phyloP scores from a whole-genome alignment of 2,797 vertebrate species.

The Xyrichtys novacula region DNA sequence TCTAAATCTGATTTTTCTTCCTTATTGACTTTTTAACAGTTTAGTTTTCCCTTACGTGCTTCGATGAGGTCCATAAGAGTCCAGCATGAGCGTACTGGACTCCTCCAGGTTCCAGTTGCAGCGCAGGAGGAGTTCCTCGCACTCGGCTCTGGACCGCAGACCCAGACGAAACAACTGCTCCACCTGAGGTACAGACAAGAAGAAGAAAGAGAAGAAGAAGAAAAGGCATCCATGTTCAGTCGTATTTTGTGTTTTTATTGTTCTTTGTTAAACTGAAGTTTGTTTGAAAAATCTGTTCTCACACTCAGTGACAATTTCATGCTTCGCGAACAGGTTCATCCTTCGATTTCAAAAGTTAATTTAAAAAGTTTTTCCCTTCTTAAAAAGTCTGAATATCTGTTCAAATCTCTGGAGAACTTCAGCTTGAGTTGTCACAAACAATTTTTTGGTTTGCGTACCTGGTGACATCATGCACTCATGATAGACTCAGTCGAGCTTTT shows the following conservation, averaged over 20 bases:
- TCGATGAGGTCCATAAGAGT: constrained; percentile 84
- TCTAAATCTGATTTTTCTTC: not conserved
- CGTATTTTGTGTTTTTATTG: not conserved
- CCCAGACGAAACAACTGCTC: constrained; percentile 97
- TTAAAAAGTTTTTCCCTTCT: too few relatives aligned
- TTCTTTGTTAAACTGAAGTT: too few relatives aligned
- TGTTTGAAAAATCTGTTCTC: too few relatives aligned
- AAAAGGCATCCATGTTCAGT: not conserved
- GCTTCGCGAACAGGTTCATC: too few relatives aligned
- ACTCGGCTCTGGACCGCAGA: constrained; percentile 89
- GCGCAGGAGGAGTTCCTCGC: constrained; percentile 91
- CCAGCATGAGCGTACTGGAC: constrained; percentile 92
- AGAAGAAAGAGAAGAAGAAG: not conserved
- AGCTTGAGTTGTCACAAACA: not conserved
- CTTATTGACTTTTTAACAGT: not conserved
- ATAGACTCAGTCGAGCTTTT: not conserved
- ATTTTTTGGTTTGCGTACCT: not conserved
- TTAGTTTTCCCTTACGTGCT: constrained; percentile 82
- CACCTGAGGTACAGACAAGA: constrained; percentile 81
- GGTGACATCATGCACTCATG: not conserved
- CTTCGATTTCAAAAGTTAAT: too few relatives aligned
- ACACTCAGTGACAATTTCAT: too few relatives aligned
- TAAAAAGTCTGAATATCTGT: too few relatives aligned
- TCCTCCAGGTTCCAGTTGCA: constrained; percentile 94
- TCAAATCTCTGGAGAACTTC: not conserved